phyloP scores from a whole-genome alignment of 2,888 invertebrate genomes.

The Phalera bucephala region DNA sequence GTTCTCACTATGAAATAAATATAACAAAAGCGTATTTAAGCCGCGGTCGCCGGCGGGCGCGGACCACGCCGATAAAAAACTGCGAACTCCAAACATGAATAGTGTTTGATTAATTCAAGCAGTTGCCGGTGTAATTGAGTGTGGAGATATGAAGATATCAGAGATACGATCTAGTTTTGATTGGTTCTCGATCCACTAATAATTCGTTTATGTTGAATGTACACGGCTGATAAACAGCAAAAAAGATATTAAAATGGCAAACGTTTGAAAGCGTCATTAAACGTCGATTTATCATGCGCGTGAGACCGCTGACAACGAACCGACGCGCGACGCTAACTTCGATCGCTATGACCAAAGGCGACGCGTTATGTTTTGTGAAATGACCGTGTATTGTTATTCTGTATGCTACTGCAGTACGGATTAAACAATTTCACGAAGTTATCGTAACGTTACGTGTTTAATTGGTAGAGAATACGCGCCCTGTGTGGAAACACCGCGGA shows the following conservation, averaged over 20 bases:
- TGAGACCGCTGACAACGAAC: not conserved
- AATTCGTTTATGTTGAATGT: conserved; percentile 52
- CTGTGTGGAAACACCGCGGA: not conserved
- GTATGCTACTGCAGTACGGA: too few relatives aligned
- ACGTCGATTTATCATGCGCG: conserved; percentile 32
- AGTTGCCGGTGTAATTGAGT: conserved; percentile 47
- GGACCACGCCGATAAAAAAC: conserved; percentile 28
- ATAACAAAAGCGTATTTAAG: conserved; percentile 7
- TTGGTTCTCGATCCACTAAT: conserved; percentile 63
- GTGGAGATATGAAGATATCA: conserved; percentile 67
- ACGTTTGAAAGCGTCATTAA: conserved; percentile 30
- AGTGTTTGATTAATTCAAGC: conserved; percentile 56
- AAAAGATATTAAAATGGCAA: conserved; percentile 16
- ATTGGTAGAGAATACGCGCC: too few relatives aligned
- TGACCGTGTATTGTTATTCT: too few relatives aligned
- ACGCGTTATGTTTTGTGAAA: too few relatives aligned
- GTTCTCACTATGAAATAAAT: conserved; percentile 11
- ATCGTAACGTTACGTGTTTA: too few relatives aligned
- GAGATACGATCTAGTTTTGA: conserved; percentile 58
- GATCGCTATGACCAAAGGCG: too few relatives aligned
- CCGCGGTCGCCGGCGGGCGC: conserved; percentile 1
- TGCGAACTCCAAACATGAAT: conserved; percentile 30
- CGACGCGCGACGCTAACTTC: not conserved
- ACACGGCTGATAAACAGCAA: conserved; percentile 23
- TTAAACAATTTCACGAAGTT: too few relatives aligned